These are phyloP conservation scores for Tragelaphus eurycerus DNA, from an alignment of 2,797 vertebrate species.

Conservation along the genomic window DNA sequence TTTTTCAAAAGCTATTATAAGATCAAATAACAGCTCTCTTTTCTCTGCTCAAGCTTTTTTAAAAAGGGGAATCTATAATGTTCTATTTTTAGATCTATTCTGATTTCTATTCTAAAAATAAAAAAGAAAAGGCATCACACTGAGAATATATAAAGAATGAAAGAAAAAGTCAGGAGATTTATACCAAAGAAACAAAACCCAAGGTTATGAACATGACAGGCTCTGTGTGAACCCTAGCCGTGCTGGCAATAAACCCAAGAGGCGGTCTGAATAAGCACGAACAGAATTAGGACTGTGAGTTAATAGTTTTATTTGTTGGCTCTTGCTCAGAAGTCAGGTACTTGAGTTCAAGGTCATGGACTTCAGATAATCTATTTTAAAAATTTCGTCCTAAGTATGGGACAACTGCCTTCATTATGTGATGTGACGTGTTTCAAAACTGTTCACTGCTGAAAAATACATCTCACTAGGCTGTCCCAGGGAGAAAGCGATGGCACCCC, in stretches of 20 bases:
- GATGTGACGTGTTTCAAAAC: not conserved
- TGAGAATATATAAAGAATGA: constrained; percentile 14
- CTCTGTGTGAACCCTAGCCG: not conserved
- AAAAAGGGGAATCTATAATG: not conserved
- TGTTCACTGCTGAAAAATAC: not conserved
- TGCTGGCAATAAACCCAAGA: not conserved
- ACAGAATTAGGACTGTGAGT: not conserved
- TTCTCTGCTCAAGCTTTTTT: constrained; percentile 21
- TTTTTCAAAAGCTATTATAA: constrained; percentile 56
- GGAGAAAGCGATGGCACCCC: too few species aligned
- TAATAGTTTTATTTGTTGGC: constrained; percentile 23
- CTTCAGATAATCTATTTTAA: constrained; percentile 56
- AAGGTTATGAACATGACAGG: constrained; percentile 50
- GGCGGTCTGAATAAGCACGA: not conserved
- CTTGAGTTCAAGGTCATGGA: constrained; percentile 39
- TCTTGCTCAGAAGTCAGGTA: constrained; percentile 9
- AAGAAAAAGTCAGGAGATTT: constrained; percentile 65
- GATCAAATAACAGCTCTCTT: constrained; percentile 45
- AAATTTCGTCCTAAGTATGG: constrained; percentile 9
- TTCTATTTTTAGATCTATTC: constrained; percentile 60
- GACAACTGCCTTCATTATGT: not conserved
- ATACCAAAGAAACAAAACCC: constrained; percentile 33
- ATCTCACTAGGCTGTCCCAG: not conserved
- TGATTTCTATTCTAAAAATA: constrained; percentile 69
- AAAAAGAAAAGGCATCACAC: constrained; percentile 51